Conservation (phyloP, 2,888 invertebrate genomes). For the Hypercompe scribonia region DNA sequence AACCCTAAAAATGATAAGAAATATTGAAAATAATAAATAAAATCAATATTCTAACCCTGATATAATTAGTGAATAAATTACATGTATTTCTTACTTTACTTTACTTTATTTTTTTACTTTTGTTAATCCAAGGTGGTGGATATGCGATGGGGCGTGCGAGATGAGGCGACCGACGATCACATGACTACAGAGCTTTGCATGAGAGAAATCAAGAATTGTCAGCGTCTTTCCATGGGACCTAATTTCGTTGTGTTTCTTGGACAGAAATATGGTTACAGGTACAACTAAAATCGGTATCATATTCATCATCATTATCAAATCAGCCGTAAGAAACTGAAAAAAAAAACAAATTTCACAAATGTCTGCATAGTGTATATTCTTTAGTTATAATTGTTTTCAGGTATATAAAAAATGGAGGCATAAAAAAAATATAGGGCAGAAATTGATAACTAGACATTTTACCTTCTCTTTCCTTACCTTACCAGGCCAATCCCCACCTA, state of each 20-base stretch:
- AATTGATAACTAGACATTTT: too few relatives aligned
- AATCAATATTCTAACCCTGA: not conserved
- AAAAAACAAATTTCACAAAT: too few relatives aligned
- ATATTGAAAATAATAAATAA: too few relatives aligned
- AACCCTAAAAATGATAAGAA: too few relatives aligned
- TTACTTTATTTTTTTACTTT: not conserved
- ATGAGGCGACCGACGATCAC: constrained; percentile 99
- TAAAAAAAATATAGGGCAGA: too few relatives aligned
- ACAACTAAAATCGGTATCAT: not conserved
- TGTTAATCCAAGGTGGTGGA: constrained; percentile 93
- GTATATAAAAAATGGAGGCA: too few relatives aligned
- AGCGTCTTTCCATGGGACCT: constrained; percentile 98
- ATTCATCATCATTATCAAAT: too few relatives aligned
- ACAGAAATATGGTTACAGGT: constrained; percentile 98
- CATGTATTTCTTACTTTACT: too few relatives aligned
- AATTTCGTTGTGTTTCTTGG: constrained; percentile 99
- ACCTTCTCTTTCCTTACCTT: constrained; percentile 10
- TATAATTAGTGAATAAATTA: not conserved
- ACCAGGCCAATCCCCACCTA: constrained; percentile 97
- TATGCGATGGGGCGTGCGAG: constrained; percentile 99
- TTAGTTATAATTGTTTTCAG: too few relatives aligned
- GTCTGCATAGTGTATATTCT: too few relatives aligned
- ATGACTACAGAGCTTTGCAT: constrained; percentile 99
- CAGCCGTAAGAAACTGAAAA: too few relatives aligned
- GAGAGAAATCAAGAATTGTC: constrained; percentile 99